Evolutionary conservation across 2,888 invertebrate species (phyloP).

Genomic region (Xylota sylvarum): DNA sequence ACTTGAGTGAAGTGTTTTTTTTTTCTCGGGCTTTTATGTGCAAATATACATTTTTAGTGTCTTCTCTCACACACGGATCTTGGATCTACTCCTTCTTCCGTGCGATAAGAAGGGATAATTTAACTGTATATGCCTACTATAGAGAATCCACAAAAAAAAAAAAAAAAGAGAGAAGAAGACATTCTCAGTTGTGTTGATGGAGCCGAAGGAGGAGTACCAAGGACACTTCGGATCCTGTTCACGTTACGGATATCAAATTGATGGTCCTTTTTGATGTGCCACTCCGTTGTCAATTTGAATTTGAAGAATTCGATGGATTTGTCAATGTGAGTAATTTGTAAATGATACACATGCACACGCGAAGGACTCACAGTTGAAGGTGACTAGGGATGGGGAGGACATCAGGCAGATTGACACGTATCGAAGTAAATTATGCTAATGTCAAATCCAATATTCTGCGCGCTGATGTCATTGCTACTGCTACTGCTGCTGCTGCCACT

Average conservation of each 20-base stretch:
- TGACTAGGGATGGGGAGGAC: slow-evolving; percentile 1
- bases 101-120: slow-evolving; percentile 74
- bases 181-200: slow-evolving; percentile 9
- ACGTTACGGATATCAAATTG: slow-evolving; percentile 74
- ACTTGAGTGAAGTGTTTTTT: slow-evolving; percentile 48
- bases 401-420: slow-evolving; percentile 75
- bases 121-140: slow-evolving; percentile 57
- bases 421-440: slow-evolving; percentile 83
- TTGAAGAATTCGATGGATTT: slow-evolving; percentile 76
- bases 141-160: neutral
- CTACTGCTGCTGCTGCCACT: slow-evolving; percentile 21
- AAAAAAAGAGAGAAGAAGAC: neutral
- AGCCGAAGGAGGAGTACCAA: slow-evolving; percentile 12
- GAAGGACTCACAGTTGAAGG: slow-evolving; percentile 4
- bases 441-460: slow-evolving; percentile 79
- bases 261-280: slow-evolving; percentile 74
- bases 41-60: slow-evolving; percentile 66
- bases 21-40: slow-evolving; percentile 52
- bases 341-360: slow-evolving; percentile 63
- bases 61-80: slow-evolving; percentile 45
- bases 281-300: slow-evolving; percentile 73
- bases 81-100: slow-evolving; percentile 69
- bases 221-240: slow-evolving; percentile 67
- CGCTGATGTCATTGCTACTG: slow-evolving; percentile 73
- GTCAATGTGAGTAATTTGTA: slow-evolving; percentile 74